These are phyloP conservation scores for Valencia hispanica DNA, from an alignment of 2,797 vertebrate species.

Conservation along the genomic window DNA sequence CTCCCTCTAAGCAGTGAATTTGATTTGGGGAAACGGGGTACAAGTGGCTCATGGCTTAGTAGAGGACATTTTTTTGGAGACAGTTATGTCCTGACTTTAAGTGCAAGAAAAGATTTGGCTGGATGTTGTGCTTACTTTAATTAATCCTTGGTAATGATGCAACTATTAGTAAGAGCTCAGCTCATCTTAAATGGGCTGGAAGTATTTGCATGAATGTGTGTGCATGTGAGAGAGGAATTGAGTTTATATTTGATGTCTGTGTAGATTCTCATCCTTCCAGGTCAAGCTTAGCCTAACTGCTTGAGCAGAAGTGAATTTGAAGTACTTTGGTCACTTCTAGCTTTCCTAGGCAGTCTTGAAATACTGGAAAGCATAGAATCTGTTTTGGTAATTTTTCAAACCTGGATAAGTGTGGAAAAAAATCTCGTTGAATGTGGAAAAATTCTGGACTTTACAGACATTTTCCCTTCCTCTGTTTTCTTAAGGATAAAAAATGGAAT, in stretches of 20 bases:
- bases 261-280: conserved; percentile 1
- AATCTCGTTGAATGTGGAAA: background rate
- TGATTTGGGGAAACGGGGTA: conserved; percentile 40
- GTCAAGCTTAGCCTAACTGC: background rate
- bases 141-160: conserved; percentile 87
- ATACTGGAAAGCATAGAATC: background rate
- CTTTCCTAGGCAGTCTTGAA: background rate
- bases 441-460: background rate
- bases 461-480: background rate
- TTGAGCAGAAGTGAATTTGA: conserved; percentile 4
- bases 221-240: background rate
- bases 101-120: conserved; percentile 67
- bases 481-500: background rate
- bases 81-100: conserved; percentile 42
- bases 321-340: background rate
- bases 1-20: conserved; percentile 44
- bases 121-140: conserved; percentile 79
- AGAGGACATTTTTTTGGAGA: conserved; percentile 34
- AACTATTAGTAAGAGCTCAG: conserved; percentile 82
- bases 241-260: conserved; percentile 15
- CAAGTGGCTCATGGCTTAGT: conserved; percentile 26
- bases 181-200: conserved; percentile 72
- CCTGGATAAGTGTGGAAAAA: background rate
- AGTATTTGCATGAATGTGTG: conserved; percentile 39
- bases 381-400: background rate